phyloP scores from a whole-genome alignment of 2,113 vertebrate genomes.

The Strigops habroptila region DNA sequence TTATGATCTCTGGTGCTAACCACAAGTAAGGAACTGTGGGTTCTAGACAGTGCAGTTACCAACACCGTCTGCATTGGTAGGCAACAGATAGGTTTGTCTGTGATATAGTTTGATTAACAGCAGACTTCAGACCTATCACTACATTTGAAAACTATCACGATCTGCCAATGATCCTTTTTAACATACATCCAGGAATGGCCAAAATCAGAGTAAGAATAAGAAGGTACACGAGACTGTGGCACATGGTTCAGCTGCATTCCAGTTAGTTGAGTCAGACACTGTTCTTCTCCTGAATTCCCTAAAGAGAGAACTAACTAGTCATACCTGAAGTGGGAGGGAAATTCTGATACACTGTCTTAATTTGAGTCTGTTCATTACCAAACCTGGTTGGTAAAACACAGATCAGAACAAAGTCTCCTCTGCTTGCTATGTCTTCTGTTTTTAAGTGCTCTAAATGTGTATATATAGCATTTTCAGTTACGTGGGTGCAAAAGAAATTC shows the following conservation, averaged over 20 bases:
- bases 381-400: not conserved
- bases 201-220: not conserved
- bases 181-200: not conserved
- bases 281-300: not conserved
- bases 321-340: not conserved
- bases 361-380: not conserved
- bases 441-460: not conserved
- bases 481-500: accelerated
- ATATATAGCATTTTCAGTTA: not conserved
- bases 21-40: not conserved
- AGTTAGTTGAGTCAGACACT: not conserved
- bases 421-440: not conserved
- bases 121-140: not conserved
- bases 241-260: not conserved
- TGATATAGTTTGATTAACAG: not conserved
- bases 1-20: not conserved
- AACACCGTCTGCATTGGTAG: not conserved
- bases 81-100: not conserved
- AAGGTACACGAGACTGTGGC: not conserved
- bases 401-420: not conserved
- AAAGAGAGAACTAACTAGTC: not conserved
- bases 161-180: not conserved
- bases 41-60: not conserved
- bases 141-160: not conserved
- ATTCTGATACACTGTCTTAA: not conserved